Conservation (phyloP, 2,113 vertebrate genomes). For the Sceloporus tristichus region DNA sequence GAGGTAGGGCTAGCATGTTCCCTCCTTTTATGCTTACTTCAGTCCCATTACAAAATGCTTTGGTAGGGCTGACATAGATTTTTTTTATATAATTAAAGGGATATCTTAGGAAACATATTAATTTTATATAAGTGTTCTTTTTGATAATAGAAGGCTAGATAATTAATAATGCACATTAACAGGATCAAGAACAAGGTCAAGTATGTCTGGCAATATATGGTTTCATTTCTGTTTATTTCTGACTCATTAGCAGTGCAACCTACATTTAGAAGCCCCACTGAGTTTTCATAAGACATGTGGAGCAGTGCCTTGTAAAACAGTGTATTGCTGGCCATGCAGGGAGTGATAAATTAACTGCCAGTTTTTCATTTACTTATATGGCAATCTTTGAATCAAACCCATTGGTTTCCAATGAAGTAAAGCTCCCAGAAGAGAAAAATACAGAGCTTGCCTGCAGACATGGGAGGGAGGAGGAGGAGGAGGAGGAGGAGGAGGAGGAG, state of each 20-base stretch:
- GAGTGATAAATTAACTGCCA: slow-evolving; percentile 9
- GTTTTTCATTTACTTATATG: background rate
- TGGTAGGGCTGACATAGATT: no score
- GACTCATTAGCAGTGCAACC: background rate
- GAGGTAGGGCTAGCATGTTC: no score
- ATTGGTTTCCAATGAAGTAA: slow-evolving; percentile 5
- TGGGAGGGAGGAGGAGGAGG: no score
- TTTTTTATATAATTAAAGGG: background rate
- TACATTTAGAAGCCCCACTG: background rate
- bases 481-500: no score
- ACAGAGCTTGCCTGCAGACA: no score
- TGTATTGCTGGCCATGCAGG: background rate
- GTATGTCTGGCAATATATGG: background rate
- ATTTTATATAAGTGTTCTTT: background rate
- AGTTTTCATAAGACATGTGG: background rate
- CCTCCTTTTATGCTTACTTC: no score
- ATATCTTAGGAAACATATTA: background rate
- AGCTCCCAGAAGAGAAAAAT: background rate
- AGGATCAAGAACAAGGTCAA: background rate
- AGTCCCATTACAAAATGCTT: no score
- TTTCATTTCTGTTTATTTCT: background rate
- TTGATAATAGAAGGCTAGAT: background rate
- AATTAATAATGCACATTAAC: background rate
- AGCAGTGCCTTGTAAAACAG: background rate
- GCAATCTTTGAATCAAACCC: background rate